Base-by-base conservation (phyloP, 2,888 invertebrate genomes). In the Pharmacophagus antenor region DNA sequence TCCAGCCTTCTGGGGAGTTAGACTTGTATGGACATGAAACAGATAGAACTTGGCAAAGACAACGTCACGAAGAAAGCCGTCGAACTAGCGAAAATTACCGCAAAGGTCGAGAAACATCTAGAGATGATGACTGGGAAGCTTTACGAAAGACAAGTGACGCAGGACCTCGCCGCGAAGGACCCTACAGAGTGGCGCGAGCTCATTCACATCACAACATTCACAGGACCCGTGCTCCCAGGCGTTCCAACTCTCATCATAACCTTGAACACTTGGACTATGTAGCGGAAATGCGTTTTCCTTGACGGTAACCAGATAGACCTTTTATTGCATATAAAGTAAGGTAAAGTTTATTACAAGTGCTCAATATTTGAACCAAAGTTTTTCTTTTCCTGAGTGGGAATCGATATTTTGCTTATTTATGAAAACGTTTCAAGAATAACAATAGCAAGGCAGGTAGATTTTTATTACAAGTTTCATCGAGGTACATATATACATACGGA, bases 11-110 rank as follows among this genome's bases (percentile, higher is more conserved):
- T n/a, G 92, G 93, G 54, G 92, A 93, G 63, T 85, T 94, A 66
- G 94, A 95, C 74, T 84, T 94, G 18, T 95, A 94, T 68, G 94
- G 94, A 23, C 93, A 93, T 63, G 92, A 93, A 42, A 77, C 88
- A n/a, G 92, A 92, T 61, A 79, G 89, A 27, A 88, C 88, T 62
- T 92, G 92, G 89, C 92, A 92, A 72, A 83, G 91, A 61, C 89
- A 90, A 63, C 79, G 86, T 10, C 83, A 79, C 61, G 89, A 90
- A 60, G 84, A 84, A 44, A 87, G 87, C 68, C 74, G 82, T 44
- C 75, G 84, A 15, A 79, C 75, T 25, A 82, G 83, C 59, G 86
- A 90, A 42, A 90, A 83, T 67, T 82, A 85, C 69, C 79, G 80
- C 64, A 86, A 79, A 70, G 80, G 75, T 65, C 80, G 79, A 59